Conservation (phyloP, 2,113 vertebrate genomes). For the Tenebrosternarchus preto region DNA sequence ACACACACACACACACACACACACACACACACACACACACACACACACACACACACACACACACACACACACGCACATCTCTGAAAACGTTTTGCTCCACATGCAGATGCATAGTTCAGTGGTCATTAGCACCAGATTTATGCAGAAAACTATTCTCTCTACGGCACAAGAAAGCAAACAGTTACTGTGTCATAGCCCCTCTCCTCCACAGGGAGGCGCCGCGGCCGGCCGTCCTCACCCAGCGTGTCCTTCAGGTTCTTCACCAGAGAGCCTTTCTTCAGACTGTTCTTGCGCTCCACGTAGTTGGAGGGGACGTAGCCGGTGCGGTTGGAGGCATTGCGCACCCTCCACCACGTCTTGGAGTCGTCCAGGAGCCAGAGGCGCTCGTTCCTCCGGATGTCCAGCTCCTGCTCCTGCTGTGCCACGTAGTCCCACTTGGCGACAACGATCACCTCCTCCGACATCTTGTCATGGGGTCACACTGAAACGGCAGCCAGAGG, state of each 20-base stretch:
- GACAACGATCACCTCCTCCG: constrained; percentile 88
- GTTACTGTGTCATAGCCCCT: too few relatives aligned
- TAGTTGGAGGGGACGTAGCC: constrained; percentile 98
- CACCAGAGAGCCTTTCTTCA: constrained; percentile 97
- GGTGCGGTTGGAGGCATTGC: constrained; percentile 89
- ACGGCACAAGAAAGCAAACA: too few relatives aligned
- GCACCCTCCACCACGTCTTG: constrained; percentile 98
- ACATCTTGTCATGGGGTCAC: constrained; percentile 89
- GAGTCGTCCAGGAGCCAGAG: constrained; percentile 95
- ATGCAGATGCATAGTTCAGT: too few relatives aligned
- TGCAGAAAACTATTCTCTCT: too few relatives aligned
- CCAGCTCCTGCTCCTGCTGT: constrained; percentile 97
- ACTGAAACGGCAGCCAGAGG: constrained; percentile 64
- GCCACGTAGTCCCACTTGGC: constrained; percentile 91
- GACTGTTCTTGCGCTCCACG: constrained; percentile 96
- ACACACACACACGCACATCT: too few relatives aligned
- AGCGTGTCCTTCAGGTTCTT: constrained; percentile 98
- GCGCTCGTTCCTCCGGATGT: constrained; percentile 91
- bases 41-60: too few relatives aligned
- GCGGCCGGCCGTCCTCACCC: too few relatives aligned
- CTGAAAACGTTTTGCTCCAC: too few relatives aligned
- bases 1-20: too few relatives aligned
- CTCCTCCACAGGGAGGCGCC: constrained; percentile 52
- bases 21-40: too few relatives aligned
- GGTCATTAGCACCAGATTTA: too few relatives aligned